Evolutionary conservation across 1,140 invertebrate genomes (phyloP).

Genomic region (Muscidifurax raptorellus): DNA sequence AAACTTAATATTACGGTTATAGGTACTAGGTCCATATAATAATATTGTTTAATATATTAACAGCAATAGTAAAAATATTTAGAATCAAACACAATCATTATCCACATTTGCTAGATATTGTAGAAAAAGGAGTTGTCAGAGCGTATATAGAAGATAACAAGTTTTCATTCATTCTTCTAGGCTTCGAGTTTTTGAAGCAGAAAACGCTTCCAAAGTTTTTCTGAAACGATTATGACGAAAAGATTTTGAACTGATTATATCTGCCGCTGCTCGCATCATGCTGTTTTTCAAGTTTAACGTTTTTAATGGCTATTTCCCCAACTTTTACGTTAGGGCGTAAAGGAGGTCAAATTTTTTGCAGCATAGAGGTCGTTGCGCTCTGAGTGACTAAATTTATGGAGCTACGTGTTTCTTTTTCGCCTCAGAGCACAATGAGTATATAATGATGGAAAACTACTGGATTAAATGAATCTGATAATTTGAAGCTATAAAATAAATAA

Average conservation of each 20-base stretch:
- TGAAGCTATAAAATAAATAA: no score
- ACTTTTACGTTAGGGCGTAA: background rate
- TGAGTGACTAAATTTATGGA: background rate
- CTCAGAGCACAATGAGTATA: no score
- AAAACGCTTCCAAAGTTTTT: background rate
- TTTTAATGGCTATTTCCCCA: background rate
- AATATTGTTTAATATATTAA: no score
- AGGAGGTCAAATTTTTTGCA: background rate
- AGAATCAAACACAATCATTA: no score
- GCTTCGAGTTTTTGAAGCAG: background rate
- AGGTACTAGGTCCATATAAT: no score
- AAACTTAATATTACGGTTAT: no score
- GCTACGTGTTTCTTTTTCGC: background rate
- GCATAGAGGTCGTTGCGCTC: background rate
- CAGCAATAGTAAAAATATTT: no score
- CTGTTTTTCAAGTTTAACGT: slow-evolving; percentile 15
- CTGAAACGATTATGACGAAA: background rate
- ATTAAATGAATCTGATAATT: no score
- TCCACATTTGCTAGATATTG: no score
- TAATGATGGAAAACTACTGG: no score
- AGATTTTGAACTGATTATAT: slow-evolving; percentile 5
- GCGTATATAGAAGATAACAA: background rate
- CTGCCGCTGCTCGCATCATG: background rate
- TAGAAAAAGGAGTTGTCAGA: background rate
- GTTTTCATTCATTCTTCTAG: background rate